phyloP scores from a whole-genome alignment of 2,888 invertebrate genomes.

The Diplazon laetatorius region DNA sequence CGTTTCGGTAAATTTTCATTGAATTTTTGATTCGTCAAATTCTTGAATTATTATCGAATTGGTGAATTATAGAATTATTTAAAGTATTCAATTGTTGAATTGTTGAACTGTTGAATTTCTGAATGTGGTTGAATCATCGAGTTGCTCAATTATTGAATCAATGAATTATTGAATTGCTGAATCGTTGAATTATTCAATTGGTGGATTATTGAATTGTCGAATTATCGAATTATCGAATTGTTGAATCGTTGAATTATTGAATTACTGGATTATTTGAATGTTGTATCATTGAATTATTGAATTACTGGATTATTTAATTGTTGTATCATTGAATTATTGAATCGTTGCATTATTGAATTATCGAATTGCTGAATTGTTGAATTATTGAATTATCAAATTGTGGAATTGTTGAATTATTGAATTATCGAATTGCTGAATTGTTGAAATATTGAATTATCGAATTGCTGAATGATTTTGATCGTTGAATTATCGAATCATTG shows the following conservation, averaged over 20 bases:
- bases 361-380: neutral
- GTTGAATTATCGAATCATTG: neutral
- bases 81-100: no score
- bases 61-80: no score
- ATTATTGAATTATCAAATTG: neutral
- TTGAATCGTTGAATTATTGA: neutral
- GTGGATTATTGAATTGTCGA: no score
- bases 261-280: no score
- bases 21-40: neutral
- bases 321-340: neutral
- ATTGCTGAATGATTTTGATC: neutral
- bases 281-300: neutral
- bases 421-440: no score
- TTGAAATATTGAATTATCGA: neutral
- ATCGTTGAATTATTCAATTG: neutral
- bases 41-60: neutral
- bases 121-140: no score
- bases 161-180: no score
- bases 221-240: neutral
- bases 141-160: no score
- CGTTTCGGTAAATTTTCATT: conserved; percentile 84
- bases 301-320: neutral
- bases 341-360: neutral
- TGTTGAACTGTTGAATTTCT: no score
- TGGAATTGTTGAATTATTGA: neutral